Base-by-base conservation (phyloP, 2,113 vertebrate genomes). In the Paracyprichromis sp. region DNA sequence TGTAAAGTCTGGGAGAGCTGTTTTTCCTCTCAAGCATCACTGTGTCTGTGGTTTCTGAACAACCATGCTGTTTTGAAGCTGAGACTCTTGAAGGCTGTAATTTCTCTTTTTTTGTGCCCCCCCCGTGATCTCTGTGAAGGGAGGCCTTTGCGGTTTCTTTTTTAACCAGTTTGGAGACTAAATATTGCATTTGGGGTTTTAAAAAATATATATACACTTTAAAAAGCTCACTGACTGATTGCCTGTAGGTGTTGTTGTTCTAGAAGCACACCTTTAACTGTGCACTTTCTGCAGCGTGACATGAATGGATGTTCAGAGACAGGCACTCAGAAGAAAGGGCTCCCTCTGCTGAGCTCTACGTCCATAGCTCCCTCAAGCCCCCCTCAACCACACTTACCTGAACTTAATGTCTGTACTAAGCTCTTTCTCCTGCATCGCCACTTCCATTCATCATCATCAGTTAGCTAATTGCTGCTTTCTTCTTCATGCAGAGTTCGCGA, bases 291-390 rank as follows among this genome's bases (percentile, higher is more conserved):
- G 38, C 14, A 38, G 29, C 13, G 26, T 50, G 17, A 91, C 29
- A 45, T 17, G 40, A n/a, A 73, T 34, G 11, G 14, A 84, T 0
- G 3, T 50, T 78, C 26, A 21, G n/a, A 80, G 34, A 59, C 86
- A 83, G n/a, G 47, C 53, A 53, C 24, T 52, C 10, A 47, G 34
- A 86, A 50, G 83, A 89, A 91, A 95, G 88, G 16, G 95, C 94
- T 94, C 95, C 94, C 93, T 95, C 94, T 95, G 86, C 94, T 94
- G 94, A 94, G 89, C 87, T 82, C 57, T n/a, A 9, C 9, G 17
- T 79, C 85, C 87, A 84, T 56, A 24, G 59, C 91, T 87, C 71
- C 14, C 61, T 73, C 12, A 52, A 81, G 47, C 50, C 83, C 21
- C 82, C 47, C 57, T 40, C 24, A 45, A 56, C 86, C 38, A 40